A percentile compares a stretch with the other conserved stretches of the same genome.
phyloP scores from a whole-genome alignment of 2,113 vertebrate species.

The Rhea americana region DNA sequence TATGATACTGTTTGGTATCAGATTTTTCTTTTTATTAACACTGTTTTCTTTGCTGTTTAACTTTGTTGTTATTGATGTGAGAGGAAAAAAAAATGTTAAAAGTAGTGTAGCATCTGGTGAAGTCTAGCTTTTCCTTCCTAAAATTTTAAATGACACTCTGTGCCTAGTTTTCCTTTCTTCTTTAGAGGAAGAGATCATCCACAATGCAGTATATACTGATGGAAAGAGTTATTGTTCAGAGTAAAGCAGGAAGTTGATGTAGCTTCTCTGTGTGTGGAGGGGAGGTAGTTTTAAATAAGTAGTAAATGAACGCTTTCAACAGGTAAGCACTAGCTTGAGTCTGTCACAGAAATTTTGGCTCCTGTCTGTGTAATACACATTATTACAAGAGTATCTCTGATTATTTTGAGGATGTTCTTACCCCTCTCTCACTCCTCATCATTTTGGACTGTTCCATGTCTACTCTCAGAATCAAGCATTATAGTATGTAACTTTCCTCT shows the following conservation, averaged over 20 bases:
- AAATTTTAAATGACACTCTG: fast-evolving
- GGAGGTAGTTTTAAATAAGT: neutral
- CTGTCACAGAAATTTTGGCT: neutral
- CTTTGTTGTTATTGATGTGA: neutral
- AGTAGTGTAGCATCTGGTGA: fast-evolving
- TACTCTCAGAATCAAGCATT: neutral
- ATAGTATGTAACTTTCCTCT: constrained; percentile 21
- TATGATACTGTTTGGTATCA: neutral
- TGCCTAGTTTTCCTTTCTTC: neutral
- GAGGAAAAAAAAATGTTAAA: neutral
- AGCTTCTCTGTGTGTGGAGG: neutral
- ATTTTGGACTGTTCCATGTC: neutral
- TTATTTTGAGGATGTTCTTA: neutral
- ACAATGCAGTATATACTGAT: fast-evolving
- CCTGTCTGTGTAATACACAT: fast-evolving
- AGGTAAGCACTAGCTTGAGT: neutral
- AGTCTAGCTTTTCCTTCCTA: neutral
- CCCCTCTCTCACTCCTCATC: neutral
- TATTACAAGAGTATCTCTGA: neutral
- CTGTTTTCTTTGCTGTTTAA: neutral
- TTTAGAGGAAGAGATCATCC: neutral
- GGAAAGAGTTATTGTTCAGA: neutral
- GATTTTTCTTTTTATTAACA: neutral
- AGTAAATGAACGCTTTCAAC: neutral
- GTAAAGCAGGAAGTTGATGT: neutral